Base-by-base conservation (phyloP, 2,888 invertebrate species). In the Anodontia alba region DNA sequence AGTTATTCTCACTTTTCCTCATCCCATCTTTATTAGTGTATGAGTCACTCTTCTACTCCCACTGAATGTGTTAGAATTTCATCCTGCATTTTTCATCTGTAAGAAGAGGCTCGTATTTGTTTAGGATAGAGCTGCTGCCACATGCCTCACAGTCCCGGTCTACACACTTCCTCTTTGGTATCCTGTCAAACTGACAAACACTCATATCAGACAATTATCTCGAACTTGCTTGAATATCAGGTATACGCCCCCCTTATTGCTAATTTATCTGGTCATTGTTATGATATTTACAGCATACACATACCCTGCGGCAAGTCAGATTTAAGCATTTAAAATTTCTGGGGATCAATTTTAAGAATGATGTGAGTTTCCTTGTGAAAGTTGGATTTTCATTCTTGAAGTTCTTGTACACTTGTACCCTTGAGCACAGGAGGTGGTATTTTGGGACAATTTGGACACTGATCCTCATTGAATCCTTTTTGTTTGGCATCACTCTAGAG, bases 281-380 rank as follows among this genome's bases (percentile, higher is more conserved):
- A 23, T 42, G 42, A 29, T 81, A 68, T 42, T 78, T 81, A 0
- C 29, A 67, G 46, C 76, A 81, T 0, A 78, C 75, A 68, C 81
- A 81, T 7, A 81, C 78, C 23, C 71, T 49, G 26, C 81, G 23
- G 23, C 73, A 69, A 31, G 33, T 73, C 31, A 73, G 0, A 29
- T 80, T n/a, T 0, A 75, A 68, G 0, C 7, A 43, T 71, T 51
- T 79, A 38, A 38, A 71, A 38, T 75, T 68, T 54, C 42, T 78
- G 0, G 46, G 38, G 29, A 73, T 43, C 33, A 42, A 26, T 8
- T 49, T 43, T 0, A 26, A 67, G 26, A 33, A 68, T 7, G 72
- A 66, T 51, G 42, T 54, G 23, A 54, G 67, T 49, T 67, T 51
- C 43, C 49, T 36, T 23, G 57, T 49, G 26, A 75, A 79, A 26